Evolutionary conservation across 2,113 vertebrate genomes (phyloP).

Genomic region (Peromyscus polionotus): DNA sequence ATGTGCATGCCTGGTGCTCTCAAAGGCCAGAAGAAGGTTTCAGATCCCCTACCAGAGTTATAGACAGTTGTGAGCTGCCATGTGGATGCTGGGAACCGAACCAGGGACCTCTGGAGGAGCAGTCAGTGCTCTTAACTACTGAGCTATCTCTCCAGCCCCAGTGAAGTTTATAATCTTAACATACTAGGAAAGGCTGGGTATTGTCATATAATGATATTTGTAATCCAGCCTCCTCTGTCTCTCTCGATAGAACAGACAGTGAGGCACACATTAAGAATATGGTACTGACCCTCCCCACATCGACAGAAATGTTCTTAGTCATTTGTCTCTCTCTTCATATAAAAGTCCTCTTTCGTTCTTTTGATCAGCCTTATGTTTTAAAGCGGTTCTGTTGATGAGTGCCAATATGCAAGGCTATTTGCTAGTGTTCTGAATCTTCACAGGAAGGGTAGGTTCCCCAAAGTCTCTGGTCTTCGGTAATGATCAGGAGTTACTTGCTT

Average conservation of each 20-base stretch:
- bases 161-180: constrained; percentile 1
- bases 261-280: neutral
- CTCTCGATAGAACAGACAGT: neutral
- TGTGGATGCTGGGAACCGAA: neutral
- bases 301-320: neutral
- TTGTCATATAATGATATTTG: neutral
- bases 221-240: neutral
- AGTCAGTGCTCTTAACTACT: neutral
- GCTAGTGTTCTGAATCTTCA: neutral
- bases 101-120: neutral
- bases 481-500: neutral
- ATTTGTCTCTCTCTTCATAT: neutral
- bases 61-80: neutral
- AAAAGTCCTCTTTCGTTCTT: neutral
- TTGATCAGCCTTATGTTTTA: neutral
- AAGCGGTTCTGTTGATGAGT: neutral
- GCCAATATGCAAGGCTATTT: neutral
- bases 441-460: no score
- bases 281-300: neutral
- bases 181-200: neutral
- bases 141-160: neutral
- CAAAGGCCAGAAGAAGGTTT: neutral
- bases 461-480: neutral
- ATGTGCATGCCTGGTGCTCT: neutral
- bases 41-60: neutral